Evolutionary conservation across 2,888 invertebrate genomes (phyloP).

Genomic region (Cosmorhoe ocellata): DNA sequence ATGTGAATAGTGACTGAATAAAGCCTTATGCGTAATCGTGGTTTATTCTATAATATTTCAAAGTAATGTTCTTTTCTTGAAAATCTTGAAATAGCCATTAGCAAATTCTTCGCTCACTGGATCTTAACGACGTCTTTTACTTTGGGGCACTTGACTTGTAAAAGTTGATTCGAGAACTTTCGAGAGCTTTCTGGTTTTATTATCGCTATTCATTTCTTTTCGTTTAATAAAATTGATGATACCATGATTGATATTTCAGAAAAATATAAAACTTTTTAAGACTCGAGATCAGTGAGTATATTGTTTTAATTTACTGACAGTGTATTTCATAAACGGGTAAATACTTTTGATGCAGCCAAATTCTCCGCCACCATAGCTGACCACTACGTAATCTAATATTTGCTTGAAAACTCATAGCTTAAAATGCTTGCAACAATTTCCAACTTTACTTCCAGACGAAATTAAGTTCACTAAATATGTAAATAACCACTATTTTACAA

Average conservation of each 20-base stretch:
- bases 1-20: too few species aligned
- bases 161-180: slow-evolving; percentile 36
- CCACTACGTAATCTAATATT: too few species aligned
- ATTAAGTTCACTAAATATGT: slow-evolving; percentile 36
- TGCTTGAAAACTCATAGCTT: not conserved
- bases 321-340: too few species aligned
- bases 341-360: too few species aligned
- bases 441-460: slow-evolving; percentile 18
- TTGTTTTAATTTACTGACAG: too few species aligned
- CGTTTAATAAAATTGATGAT: slow-evolving; percentile 21
- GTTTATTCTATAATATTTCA: too few species aligned
- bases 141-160: slow-evolving; percentile 38
- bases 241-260: slow-evolving; percentile 7
- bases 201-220: slow-evolving; percentile 28
- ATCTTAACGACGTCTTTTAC: slow-evolving; percentile 35
- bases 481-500: slow-evolving; percentile 43
- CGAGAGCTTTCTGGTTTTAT: slow-evolving; percentile 30
- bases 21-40: too few species aligned
- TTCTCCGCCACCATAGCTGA: too few species aligned
- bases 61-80: slow-evolving; percentile 35
- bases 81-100: slow-evolving; percentile 38
- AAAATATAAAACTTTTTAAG: not conserved
- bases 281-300: too few species aligned
- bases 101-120: slow-evolving; percentile 35
- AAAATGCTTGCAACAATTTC: slow-evolving; percentile 1